Evolutionary conservation across 2,888 invertebrate species (phyloP), one percentile per base, ranked within the genome.

Genomic region (Mimas tiliae): DNA sequence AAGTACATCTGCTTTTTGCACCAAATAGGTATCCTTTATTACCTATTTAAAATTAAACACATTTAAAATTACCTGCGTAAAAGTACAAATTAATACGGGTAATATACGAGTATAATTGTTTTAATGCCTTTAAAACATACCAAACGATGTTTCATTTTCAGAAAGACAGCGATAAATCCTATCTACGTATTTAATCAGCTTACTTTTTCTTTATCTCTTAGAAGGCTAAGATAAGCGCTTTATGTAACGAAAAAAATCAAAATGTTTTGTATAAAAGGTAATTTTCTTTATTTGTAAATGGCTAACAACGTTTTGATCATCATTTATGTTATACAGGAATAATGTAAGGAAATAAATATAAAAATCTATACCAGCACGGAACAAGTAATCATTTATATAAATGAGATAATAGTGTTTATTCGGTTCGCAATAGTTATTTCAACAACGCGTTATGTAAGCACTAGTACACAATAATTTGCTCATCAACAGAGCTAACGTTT

Each of bases 391-490:
- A 38, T 33, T 63, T 16, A 45, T 47, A 50, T 48, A 50, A 34
- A 50, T 34, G 33, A 16, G 16, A 34, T 65, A 58, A 48, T 34
- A 58, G 48, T 58, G 58, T 55, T 34, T 58, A 48, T 47, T 53
- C 47, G 21, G n/a, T 16, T 47, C 6, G 27, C 14, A 42, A 52
- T 52, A 64, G 27, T 21, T 42, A 64, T 52, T 34, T 51, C 34
- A 34, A 63, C 66, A 67, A 64, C 63, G 47, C 65, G 58, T 58
- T 58, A 58, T 58, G 42, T 58, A 58, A 58, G 19, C 52, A 51
- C 42, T 51, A 53, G 45, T 21, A 52, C 45, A 27, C 27, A 68
- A 69, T 69, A 65, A 73, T 74, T 27, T 70, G 69, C 64, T 53
- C 58, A 58, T 72, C 72, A 72, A 71, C 62, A 62, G 19, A 64